A percentile compares a stretch with the other conserved stretches of the same genome.
phyloP scores from a whole-genome alignment of 1,140 invertebrate species.

The Atta colombica region DNA sequence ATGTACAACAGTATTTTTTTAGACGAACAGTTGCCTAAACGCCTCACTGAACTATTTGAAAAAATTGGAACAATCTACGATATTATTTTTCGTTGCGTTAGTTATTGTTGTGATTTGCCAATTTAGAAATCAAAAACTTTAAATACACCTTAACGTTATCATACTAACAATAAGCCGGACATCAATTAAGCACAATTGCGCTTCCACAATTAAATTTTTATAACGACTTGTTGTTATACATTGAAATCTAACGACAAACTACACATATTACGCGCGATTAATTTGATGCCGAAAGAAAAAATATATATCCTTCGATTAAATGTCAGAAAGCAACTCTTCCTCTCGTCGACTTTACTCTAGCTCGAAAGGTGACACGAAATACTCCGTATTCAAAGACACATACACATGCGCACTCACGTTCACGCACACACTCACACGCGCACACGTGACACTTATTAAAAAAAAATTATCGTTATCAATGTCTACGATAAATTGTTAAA shows the following conservation, averaged over 20 bases:
- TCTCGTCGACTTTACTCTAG: slow-evolving; percentile 56
- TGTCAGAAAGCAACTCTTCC: slow-evolving; percentile 46
- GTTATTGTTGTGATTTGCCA: background rate
- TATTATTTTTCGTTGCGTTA: background rate
- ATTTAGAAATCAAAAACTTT: background rate
- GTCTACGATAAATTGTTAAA: slow-evolving; percentile 75
- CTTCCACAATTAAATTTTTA: slow-evolving; percentile 55
- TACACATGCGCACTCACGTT: slow-evolving; percentile 3
- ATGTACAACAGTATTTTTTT: background rate
- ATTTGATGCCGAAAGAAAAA: slow-evolving; percentile 29
- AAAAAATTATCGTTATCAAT: slow-evolving; percentile 72
- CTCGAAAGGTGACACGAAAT: slow-evolving; percentile 40
- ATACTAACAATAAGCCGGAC: background rate
- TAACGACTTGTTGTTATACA: slow-evolving; percentile 20
- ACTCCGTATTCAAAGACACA: slow-evolving; percentile 37
- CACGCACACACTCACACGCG: slow-evolving; percentile 18
- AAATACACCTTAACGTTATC: slow-evolving; percentile 1
- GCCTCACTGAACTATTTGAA: background rate
- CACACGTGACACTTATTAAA: slow-evolving; percentile 25
- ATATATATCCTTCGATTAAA: slow-evolving; percentile 21
- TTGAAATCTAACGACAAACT: slow-evolving; percentile 31
- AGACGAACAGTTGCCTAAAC: background rate
- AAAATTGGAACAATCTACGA: background rate
- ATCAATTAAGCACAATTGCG: slow-evolving; percentile 45
- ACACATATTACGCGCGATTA: background rate